These are phyloP conservation scores for Drosophila tsacasi DNA, from an alignment of 1,140 invertebrate species.

Conservation along the genomic window DNA sequence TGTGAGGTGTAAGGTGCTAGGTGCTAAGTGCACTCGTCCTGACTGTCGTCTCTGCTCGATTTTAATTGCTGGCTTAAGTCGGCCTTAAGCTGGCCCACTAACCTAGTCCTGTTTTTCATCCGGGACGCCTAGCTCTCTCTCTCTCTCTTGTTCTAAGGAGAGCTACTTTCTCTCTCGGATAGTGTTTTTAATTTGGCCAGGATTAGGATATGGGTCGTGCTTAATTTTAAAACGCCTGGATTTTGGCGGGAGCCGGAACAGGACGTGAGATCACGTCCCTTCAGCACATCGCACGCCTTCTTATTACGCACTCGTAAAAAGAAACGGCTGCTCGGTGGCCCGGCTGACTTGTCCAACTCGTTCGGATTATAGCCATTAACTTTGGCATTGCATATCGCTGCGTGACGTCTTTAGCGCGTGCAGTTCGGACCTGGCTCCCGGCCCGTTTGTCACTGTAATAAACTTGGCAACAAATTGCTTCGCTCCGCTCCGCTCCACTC, in stretches of 20 bases:
- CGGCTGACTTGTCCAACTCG: conserved; percentile 48
- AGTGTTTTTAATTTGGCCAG: conserved; percentile 73
- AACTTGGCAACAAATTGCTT: conserved; percentile 77
- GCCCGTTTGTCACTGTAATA: conserved; percentile 78
- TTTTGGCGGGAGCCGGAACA: conserved; percentile 21
- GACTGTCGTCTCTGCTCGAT: conserved; percentile 41
- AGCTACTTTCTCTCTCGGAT: conserved; percentile 34
- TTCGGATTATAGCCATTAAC: conserved; percentile 80
- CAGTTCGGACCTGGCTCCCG: conserved; percentile 29
- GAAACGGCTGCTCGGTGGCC: conserved; percentile 59
- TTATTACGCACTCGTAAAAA: conserved; percentile 83
- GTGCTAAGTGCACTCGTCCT: conserved; percentile 58
- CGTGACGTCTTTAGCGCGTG: conserved; percentile 53
- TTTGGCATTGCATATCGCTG: conserved; percentile 66
- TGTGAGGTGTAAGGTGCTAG: conserved; percentile 37
- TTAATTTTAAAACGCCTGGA: conserved; percentile 62
- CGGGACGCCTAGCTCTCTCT: conserved; percentile 6
- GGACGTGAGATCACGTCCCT: conserved; percentile 64
- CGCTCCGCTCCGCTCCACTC: not conserved
- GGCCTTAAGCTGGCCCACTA: conserved; percentile 56
- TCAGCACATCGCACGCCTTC: conserved; percentile 67
- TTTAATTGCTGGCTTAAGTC: conserved; percentile 75
- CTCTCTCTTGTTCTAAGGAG: not conserved
- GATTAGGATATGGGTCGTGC: conserved; percentile 64
- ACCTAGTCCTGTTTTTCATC: conserved; percentile 46